Percentiles rank a stretch among this genome's conserved stretches.
Evolutionary conservation across 2,797 vertebrate genomes (phyloP).

Genomic region (Dipus sagitta): DNA sequence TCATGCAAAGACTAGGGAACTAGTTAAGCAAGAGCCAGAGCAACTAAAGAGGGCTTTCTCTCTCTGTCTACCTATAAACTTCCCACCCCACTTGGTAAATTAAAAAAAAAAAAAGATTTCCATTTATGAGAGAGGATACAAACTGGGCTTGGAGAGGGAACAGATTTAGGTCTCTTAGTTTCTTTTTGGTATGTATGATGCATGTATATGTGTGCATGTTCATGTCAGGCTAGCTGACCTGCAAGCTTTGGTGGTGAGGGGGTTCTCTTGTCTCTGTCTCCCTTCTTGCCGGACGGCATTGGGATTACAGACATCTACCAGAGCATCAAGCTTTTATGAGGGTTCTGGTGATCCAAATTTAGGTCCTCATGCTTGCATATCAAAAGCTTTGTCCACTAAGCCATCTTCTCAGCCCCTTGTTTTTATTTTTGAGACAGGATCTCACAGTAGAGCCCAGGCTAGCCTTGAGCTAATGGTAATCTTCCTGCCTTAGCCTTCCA

Average conservation of each 20-base stretch:
- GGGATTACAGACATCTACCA: no score
- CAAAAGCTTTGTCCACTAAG: no score
- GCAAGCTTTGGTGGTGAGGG: no score
- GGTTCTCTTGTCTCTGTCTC: no score
- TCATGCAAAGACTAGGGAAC: neutral
- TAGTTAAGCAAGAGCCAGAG: neutral
- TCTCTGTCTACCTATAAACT: neutral
- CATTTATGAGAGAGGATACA: conserved; percentile 47
- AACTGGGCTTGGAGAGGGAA: conserved; percentile 34
- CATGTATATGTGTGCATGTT: no score
- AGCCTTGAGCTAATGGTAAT: neutral
- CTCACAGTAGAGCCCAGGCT: neutral
- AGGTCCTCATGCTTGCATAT: no score
- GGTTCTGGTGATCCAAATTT: no score
- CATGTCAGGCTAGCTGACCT: no score
- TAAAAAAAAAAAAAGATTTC: conserved; percentile 17
- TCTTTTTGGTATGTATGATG: neutral
- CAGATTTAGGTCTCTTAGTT: conserved; percentile 34
- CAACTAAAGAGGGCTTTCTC: neutral
- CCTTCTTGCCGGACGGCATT: no score
- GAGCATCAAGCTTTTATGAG: no score
- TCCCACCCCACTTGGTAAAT: neutral
- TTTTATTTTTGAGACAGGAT: neutral
- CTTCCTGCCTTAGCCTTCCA: neutral
- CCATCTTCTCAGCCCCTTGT: neutral